These are phyloP conservation scores for Porites lobata DNA, from an alignment of 92 coral and sea anemone species.

Conservation along the genomic window DNA sequence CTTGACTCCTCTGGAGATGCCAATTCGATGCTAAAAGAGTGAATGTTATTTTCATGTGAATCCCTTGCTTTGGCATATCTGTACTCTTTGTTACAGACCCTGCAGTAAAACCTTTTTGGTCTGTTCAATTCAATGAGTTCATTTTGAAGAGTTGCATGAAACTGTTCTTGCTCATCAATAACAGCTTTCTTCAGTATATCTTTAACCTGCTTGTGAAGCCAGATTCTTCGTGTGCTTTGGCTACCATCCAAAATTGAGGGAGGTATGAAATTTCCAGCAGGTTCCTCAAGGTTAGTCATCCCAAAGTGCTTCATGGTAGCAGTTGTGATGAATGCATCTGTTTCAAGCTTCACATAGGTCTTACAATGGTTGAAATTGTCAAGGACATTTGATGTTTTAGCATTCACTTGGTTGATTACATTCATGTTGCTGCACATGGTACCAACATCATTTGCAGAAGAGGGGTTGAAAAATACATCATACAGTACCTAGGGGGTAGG, in stretches of 20 bases:
- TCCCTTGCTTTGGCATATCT: conserved; percentile 60
- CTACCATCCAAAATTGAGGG: conserved; percentile 35
- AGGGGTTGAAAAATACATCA: conserved; percentile 20
- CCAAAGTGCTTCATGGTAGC: conserved; percentile 67
- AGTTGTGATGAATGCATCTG: conserved; percentile 68
- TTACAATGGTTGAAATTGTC: conserved; percentile 73
- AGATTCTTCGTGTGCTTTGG: conserved; percentile 25
- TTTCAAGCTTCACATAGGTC: conserved; percentile 71
- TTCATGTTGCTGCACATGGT: conserved; percentile 78
- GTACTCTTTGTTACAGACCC: conserved; percentile 64
- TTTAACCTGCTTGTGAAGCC: conserved; percentile 71
- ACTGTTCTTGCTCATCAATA: conserved; percentile 40
- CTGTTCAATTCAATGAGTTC: conserved; percentile 13
- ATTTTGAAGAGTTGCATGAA: conserved; percentile 11
- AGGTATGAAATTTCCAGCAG: conserved; percentile 58
- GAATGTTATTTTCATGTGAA: conserved; percentile 55
- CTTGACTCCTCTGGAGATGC: conserved; percentile 15
- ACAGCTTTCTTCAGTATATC: conserved; percentile 48
- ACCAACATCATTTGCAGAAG: conserved; percentile 56
- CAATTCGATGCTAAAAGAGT: conserved; percentile 24
- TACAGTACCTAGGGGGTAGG: conserved; percentile 36
- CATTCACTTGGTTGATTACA: conserved; percentile 62
- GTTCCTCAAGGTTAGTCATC: conserved; percentile 31
- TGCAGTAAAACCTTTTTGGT: conserved; percentile 38
- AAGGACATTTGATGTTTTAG: conserved; percentile 70